Evolutionary conservation across 1,140 invertebrate species (phyloP).

Genomic region (Drosophila funebris): DNA sequence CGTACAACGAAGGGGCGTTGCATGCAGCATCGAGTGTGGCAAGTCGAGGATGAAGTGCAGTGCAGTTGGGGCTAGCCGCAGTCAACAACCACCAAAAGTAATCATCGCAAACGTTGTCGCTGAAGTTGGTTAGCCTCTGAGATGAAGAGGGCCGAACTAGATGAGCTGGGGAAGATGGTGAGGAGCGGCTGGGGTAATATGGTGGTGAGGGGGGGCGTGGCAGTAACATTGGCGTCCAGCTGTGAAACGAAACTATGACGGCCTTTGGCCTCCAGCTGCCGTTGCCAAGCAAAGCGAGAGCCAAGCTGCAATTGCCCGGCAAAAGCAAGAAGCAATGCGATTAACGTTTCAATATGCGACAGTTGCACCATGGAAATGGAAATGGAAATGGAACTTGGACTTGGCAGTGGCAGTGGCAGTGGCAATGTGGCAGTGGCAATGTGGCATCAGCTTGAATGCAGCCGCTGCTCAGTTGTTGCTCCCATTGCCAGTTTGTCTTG

Average conservation of each 20-base stretch:
- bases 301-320: constrained; percentile 17
- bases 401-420: not conserved
- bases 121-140: not conserved
- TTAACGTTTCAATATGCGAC: constrained; percentile 78
- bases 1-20: constrained; percentile 72
- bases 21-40: constrained; percentile 4
- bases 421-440: not conserved
- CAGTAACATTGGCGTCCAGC: constrained; percentile 53
- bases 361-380: constrained; percentile 51
- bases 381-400: not conserved
- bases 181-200: not conserved
- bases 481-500: constrained; percentile 13
- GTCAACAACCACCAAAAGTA: constrained; percentile 75
- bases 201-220: not conserved
- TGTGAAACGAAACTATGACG: constrained; percentile 73
- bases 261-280: constrained; percentile 55
- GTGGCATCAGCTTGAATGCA: not conserved
- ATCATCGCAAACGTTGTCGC: constrained; percentile 67
- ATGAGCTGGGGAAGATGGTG: not conserved
- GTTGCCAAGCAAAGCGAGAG: constrained; percentile 9
- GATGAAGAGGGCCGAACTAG: not conserved
- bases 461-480: not conserved
- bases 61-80: constrained; percentile 18
- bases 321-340: constrained; percentile 56
- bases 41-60: not conserved